A percentile compares a stretch with the other conserved stretches of the same genome.
Conservation (phyloP, 2,888 invertebrate genomes). For the Papilio protenor region DNA sequence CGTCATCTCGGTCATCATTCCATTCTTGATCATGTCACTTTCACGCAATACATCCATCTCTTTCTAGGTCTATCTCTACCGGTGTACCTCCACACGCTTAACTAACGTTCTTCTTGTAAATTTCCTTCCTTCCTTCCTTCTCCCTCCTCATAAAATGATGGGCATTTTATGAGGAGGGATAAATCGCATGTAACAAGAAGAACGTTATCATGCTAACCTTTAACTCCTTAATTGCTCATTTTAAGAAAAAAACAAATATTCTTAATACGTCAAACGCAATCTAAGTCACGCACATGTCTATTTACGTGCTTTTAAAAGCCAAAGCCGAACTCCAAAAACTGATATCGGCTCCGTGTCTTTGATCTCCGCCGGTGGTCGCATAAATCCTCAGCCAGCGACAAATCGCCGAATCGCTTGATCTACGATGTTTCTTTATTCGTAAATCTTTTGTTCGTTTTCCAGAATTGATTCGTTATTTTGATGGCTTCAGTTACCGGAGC, state of each 20-base stretch:
- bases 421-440: constrained; percentile 45
- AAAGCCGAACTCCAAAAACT: constrained; percentile 51
- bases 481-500: neutral
- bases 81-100: too few relatives aligned
- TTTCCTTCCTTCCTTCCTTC: too few relatives aligned
- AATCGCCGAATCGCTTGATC: constrained; percentile 61
- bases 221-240: too few relatives aligned
- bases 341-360: constrained; percentile 63
- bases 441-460: constrained; percentile 18
- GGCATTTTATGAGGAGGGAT: too few relatives aligned
- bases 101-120: too few relatives aligned
- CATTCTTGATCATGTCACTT: too few relatives aligned
- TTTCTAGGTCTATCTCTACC: too few relatives aligned
- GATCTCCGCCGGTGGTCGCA: constrained; percentile 72
- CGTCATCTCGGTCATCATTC: too few relatives aligned
- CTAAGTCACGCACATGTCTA: constrained; percentile 50
- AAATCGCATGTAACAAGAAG: too few relatives aligned
- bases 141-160: too few relatives aligned
- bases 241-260: neutral
- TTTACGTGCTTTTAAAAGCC: constrained; percentile 47
- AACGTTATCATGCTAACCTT: too few relatives aligned
- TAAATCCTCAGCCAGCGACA: constrained; percentile 69
- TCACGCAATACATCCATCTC: too few relatives aligned
- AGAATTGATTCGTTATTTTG: constrained; percentile 22
- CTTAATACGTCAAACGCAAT: constrained; percentile 24